Conservation (phyloP, 2,797 vertebrate genomes). For the Allobates femoralis region DNA sequence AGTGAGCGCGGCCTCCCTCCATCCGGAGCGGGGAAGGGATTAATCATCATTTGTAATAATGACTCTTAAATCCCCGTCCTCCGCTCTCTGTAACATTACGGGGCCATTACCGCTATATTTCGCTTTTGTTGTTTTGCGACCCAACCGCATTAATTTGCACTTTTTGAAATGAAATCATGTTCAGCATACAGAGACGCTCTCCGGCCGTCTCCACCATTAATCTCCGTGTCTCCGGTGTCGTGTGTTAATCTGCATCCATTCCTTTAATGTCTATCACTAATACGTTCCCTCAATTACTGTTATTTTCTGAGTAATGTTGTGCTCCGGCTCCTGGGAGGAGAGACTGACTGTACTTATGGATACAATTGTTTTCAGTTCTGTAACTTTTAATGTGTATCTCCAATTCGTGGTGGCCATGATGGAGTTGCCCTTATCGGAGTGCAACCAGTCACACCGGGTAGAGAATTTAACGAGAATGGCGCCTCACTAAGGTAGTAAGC, state of each 20-base stretch:
- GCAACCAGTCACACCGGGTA: too few relatives aligned
- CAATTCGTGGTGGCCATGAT: too few relatives aligned
- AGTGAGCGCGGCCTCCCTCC: neutral
- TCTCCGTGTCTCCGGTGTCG: slow-evolving; percentile 29
- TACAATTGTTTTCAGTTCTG: neutral
- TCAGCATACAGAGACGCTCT: slow-evolving; percentile 10
- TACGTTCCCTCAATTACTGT: slow-evolving; percentile 33
- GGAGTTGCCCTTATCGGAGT: too few relatives aligned
- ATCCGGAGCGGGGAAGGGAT: slow-evolving; percentile 40
- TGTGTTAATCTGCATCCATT: slow-evolving; percentile 38
- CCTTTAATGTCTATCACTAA: slow-evolving; percentile 38
- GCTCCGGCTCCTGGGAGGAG: neutral
- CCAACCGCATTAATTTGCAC: slow-evolving; percentile 40
- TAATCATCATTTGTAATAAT: slow-evolving; percentile 44
- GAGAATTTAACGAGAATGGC: too few relatives aligned
- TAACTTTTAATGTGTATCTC: neutral
- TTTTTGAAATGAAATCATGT: slow-evolving; percentile 39
- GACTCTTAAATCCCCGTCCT: slow-evolving; percentile 35
- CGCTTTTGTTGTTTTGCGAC: slow-evolving; percentile 42
- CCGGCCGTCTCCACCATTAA: slow-evolving; percentile 24
- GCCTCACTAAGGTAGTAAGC: too few relatives aligned
- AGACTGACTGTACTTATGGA: slow-evolving; percentile 14
- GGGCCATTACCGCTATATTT: slow-evolving; percentile 41
- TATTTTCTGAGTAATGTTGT: slow-evolving; percentile 18
- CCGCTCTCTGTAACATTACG: slow-evolving; percentile 28